Evolutionary conservation across 2,797 vertebrate species (phyloP), one percentile per base, ranked within the genome.

Genomic region (Sphenodon punctatus): DNA sequence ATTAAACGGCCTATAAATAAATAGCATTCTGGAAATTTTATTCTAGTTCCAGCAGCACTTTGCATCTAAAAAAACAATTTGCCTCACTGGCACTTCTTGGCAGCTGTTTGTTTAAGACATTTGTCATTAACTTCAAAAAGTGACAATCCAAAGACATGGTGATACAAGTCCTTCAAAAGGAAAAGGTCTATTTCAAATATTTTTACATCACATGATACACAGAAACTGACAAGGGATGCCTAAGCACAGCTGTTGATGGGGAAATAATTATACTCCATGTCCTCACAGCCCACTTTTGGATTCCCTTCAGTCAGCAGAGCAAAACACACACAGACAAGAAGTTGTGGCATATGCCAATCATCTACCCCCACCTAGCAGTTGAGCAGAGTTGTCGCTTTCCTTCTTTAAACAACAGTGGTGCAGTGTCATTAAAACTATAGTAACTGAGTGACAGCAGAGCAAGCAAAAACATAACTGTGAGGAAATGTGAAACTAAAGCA

Each of bases 201-300:
- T 39, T 68, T 87, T 51, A 69, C 58, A 78, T 32, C 83, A 82
- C 19, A n/a, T 58, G 30, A 22, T 3, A 1, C 0, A 23, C 56
- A 73, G 65, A 64, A 25, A 63, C n/a, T 38, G 59, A 30, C 73
- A 66, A 9, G 49, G 32, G n/a, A 36, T 61, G 38, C 15, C 67
- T 82, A 75, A 77, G 41, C 77, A 67, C 43, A 64, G 85, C 30
- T 53, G 22, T 19, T 60, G 64, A 71, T 76, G 43, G 58, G 60
- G 75, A 85, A 90, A 79, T 82, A 79, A 71, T 88, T 41, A 23
- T 53, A 22, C 61, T 77, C 56, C 8, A 51, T 41, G 51, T 81
- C 80, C 66, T 75, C 58, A 78, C 16, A 74, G 59, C 59, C 77
- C 32, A 36, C 41, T 58, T 5, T 56, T 68, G 42, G 60, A 48